Percentiles rank a stretch among this genome's conserved stretches.
Evolutionary conservation across 2,888 invertebrate species (phyloP).

Genomic region (Mimumesa dahlbomi): DNA sequence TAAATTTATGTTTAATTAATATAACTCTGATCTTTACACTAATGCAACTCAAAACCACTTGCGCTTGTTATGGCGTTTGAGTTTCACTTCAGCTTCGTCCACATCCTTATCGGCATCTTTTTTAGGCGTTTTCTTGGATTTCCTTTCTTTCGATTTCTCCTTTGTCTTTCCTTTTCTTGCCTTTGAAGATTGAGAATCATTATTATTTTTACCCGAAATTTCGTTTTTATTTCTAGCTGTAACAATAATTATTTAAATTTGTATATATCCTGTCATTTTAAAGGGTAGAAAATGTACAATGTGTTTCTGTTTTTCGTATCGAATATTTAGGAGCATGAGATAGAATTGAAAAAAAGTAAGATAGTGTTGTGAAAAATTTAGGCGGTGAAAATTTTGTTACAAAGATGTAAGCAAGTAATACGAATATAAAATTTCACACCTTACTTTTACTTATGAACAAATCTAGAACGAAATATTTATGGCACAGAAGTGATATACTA

Average conservation of each 20-base stretch:
- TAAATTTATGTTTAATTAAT: conserved; percentile 28
- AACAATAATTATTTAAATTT: conserved; percentile 42
- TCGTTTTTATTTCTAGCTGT: conserved; percentile 82
- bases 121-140: conserved; percentile 80
- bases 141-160: conserved; percentile 80
- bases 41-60: conserved; percentile 80
- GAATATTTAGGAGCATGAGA: too few species aligned
- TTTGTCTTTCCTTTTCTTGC: conserved; percentile 82
- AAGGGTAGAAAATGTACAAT: not conserved
- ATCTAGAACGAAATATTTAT: too few species aligned
- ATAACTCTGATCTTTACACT: conserved; percentile 36
- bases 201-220: conserved; percentile 69
- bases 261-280: not conserved
- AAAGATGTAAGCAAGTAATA: too few species aligned
- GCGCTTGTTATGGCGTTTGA: conserved; percentile 81
- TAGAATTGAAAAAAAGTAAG: too few species aligned
- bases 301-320: too few species aligned
- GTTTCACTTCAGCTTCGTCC: conserved; percentile 81
- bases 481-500: too few species aligned
- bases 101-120: conserved; percentile 84
- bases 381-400: too few species aligned
- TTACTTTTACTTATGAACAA: too few species aligned
- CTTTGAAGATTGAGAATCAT: conserved; percentile 77
- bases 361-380: too few species aligned
- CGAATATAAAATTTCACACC: too few species aligned